phyloP scores from a whole-genome alignment of 2,113 vertebrate species.

The Gopherus evgoodei region DNA sequence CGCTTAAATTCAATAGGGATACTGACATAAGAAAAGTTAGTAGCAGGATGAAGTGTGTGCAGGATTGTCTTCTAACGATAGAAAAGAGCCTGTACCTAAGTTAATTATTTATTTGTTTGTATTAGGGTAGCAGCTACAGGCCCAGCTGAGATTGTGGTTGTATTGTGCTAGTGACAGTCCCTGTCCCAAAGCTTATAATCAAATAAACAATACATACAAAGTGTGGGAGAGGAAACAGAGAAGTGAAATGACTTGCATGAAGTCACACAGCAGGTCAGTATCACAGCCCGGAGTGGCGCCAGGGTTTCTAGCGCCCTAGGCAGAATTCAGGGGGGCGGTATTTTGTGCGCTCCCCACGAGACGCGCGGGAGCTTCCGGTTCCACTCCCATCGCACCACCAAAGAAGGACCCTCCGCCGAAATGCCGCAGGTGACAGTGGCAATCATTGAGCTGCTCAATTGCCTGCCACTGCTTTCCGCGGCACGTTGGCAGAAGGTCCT shows the following conservation, averaged over 20 bases:
- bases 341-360: too few relatives aligned
- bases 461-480: too few relatives aligned
- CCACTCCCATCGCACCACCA: too few relatives aligned
- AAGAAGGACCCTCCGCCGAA: too few relatives aligned
- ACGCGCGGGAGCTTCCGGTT: too few relatives aligned
- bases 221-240: neutral
- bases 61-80: neutral
- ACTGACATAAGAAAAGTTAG: neutral
- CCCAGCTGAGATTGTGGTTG: rapidly evolving
- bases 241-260: neutral
- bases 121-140: neutral
- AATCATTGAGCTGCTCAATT: too few relatives aligned
- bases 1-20: neutral
- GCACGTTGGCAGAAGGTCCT: too few relatives aligned
- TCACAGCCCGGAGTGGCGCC: too few relatives aligned
- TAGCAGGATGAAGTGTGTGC: neutral
- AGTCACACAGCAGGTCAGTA: too few relatives aligned
- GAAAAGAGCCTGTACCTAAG: neutral
- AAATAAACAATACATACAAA: neutral
- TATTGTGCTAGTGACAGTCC: neutral
- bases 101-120: neutral
- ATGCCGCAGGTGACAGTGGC: too few relatives aligned
- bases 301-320: too few relatives aligned
- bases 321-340: too few relatives aligned
- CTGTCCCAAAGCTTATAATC: neutral